Evolutionary conservation across 2,888 invertebrate species (phyloP).

Genomic region (Callinectes sapidus): DNA sequence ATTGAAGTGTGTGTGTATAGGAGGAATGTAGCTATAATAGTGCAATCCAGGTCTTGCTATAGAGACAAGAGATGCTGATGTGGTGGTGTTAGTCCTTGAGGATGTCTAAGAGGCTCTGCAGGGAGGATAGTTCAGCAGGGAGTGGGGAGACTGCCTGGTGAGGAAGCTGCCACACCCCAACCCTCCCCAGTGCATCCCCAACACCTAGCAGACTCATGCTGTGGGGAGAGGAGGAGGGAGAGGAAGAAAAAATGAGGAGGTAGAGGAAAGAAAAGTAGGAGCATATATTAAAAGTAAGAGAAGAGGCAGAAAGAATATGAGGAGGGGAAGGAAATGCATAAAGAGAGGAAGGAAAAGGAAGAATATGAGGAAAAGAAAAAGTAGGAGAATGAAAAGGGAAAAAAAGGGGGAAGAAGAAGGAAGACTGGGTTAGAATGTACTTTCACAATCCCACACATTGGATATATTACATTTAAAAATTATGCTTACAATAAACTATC

Average conservation of each 20-base stretch:
- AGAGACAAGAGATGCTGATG: not conserved
- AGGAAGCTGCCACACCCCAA: constrained; percentile 69
- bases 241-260: not conserved
- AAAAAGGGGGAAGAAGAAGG: too few relatives aligned
- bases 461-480: not conserved
- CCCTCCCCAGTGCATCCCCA: constrained; percentile 69
- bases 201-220: constrained; percentile 64
- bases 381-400: too few relatives aligned
- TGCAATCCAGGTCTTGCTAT: not conserved
- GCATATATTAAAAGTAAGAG: not conserved
- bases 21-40: not conserved
- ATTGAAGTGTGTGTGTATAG: not conserved
- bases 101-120: constrained; percentile 44
- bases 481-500: not conserved
- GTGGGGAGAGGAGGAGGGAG: not conserved
- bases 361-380: too few relatives aligned
- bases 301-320: not conserved
- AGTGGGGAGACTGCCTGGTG: constrained; percentile 64
- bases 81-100: constrained; percentile 33
- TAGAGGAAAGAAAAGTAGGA: not conserved
- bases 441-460: too few relatives aligned
- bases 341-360: too few relatives aligned
- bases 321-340: not conserved
- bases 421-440: too few relatives aligned
- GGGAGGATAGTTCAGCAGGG: constrained; percentile 50